phyloP scores from a whole-genome alignment of 2,113 vertebrate genomes.

The Melospiza melodia region DNA sequence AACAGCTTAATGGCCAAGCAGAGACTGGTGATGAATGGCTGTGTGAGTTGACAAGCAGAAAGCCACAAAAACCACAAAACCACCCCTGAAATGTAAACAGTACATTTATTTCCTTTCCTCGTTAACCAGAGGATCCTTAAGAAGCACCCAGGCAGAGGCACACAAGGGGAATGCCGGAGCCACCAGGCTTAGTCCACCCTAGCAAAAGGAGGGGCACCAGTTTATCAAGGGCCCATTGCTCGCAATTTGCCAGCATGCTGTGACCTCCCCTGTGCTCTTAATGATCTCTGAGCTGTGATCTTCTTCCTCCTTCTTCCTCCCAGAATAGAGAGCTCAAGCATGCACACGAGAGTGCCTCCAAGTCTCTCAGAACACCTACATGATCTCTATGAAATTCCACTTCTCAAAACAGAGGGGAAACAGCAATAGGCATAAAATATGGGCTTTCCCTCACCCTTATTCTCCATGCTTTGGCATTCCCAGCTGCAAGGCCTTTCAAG shows the following conservation, averaged over 20 bases:
- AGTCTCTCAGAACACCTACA: not conserved
- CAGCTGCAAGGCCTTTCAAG: not conserved
- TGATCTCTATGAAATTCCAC: not conserved
- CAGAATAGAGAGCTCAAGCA: not conserved
- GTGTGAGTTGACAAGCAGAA: not conserved
- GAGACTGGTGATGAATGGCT: not conserved
- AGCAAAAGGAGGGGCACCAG: not conserved
- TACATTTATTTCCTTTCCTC: not conserved
- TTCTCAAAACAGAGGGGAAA: not conserved
- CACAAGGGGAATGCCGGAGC: not conserved
- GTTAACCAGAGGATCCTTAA: not conserved
- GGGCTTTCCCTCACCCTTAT: not conserved
- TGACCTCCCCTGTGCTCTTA: not conserved
- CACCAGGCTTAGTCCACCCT: not conserved
- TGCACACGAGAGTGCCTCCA: not conserved
- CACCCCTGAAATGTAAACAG: not conserved
- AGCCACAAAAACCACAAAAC: not conserved
- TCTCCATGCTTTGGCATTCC: not conserved
- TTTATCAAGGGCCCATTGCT: not conserved
- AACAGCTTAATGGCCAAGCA: not conserved
- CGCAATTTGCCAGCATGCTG: not conserved
- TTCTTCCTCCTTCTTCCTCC: not conserved
- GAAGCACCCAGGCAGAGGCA: not conserved
- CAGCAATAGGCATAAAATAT: not conserved
- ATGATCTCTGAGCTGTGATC: not conserved